phyloP scores from a whole-genome alignment of 2,113 vertebrate genomes.

The Paradoxurus hermaphroditus region DNA sequence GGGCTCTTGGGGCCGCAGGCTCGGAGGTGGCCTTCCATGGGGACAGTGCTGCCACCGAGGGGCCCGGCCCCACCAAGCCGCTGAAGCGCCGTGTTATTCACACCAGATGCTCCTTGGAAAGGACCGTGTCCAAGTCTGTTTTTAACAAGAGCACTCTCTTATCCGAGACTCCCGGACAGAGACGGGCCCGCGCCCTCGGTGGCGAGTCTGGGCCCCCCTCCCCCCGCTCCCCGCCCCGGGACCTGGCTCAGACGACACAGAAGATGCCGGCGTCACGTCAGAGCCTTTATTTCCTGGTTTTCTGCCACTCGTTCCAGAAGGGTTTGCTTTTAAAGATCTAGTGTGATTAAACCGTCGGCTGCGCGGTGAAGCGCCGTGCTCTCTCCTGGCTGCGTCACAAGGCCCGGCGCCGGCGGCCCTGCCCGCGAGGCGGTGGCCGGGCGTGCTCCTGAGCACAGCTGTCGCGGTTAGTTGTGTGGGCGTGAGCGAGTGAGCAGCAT shows the following conservation, averaged over 20 bases:
- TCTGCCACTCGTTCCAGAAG: slow-evolving; percentile 41
- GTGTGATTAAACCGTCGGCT: neutral
- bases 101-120: neutral
- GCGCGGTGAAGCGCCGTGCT: slow-evolving; percentile 33
- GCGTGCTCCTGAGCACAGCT: neutral
- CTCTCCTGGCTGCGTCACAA: neutral
- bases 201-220: neutral
- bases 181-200: slow-evolving; percentile 38
- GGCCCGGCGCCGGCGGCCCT: neutral
- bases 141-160: slow-evolving; percentile 3
- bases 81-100: neutral
- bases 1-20: neutral
- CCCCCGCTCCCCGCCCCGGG: no score
- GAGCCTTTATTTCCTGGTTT: slow-evolving; percentile 74
- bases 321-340: slow-evolving; percentile 17
- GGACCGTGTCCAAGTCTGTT: neutral
- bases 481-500: slow-evolving; percentile 34
- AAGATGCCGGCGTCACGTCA: slow-evolving; percentile 62
- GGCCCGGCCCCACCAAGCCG: neutral
- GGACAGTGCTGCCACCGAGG: neutral
- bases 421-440: no score
- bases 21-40: neutral
- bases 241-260: slow-evolving; percentile 52
- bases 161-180: neutral
- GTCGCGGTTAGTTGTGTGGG: slow-evolving; percentile 59